phyloP scores from a whole-genome alignment of 2,113 vertebrate genomes.

The Verasper variegatus region DNA sequence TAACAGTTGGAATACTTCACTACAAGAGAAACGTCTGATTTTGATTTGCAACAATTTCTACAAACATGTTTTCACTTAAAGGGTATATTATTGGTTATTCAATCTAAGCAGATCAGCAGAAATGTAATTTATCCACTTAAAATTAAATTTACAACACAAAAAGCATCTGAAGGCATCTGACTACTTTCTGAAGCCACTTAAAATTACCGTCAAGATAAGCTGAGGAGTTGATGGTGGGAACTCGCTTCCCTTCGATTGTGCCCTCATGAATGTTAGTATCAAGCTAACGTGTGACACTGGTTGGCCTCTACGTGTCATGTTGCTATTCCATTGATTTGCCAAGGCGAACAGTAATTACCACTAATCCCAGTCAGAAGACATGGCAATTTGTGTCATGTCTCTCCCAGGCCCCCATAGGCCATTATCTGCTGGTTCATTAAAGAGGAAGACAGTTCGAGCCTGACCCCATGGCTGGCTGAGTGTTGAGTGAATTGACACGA shows the following conservation, averaged over 20 bases:
- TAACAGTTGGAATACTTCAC: background rate
- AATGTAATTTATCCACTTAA: background rate
- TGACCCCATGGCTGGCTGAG: constrained; percentile 44
- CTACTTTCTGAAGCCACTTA: background rate
- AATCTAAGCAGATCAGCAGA: too few relatives aligned
- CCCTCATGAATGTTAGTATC: constrained; percentile 36
- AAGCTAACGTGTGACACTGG: constrained; percentile 66
- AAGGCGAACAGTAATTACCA: constrained; percentile 73
- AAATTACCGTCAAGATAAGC: background rate
- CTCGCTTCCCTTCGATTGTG: background rate
- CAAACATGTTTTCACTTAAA: background rate
- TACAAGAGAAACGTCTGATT: background rate
- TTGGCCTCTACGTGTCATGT: constrained; percentile 61
- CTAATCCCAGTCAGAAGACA: constrained; percentile 79
- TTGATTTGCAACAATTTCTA: background rate
- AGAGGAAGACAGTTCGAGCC: constrained; percentile 50
- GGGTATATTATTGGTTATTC: background rate
- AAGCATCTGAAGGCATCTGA: background rate
- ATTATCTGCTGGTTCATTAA: constrained; percentile 76
- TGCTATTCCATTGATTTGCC: constrained; percentile 73
- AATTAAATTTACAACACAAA: background rate
- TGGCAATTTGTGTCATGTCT: constrained; percentile 74
- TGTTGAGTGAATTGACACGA: constrained; percentile 54
- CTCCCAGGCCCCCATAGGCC: constrained; percentile 59
- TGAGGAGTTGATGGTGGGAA: background rate